These are phyloP conservation scores for Hozukius guyotensis DNA, from an alignment of 2,797 vertebrate genomes.

Conservation along the genomic window DNA sequence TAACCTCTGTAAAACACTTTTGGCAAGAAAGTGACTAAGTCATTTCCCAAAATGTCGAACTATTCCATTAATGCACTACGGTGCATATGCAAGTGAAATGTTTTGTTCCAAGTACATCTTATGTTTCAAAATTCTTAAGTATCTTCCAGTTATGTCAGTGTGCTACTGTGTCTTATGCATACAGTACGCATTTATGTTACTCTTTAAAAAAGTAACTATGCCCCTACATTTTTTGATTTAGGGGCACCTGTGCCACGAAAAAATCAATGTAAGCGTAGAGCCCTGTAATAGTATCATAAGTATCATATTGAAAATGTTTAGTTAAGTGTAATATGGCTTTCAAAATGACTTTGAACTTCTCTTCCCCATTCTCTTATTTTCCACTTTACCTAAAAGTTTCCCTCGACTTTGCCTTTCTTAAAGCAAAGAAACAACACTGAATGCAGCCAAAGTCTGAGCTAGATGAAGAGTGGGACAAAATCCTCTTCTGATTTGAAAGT, in stretches of 20 bases:
- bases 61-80: background rate
- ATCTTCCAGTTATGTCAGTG: background rate
- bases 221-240: background rate
- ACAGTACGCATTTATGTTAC: background rate
- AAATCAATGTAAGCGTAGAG: background rate
- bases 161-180: background rate
- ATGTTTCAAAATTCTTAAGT: background rate
- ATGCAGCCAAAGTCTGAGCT: constrained; percentile 25
- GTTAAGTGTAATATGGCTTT: background rate
- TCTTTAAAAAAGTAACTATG: background rate
- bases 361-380: background rate
- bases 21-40: background rate
- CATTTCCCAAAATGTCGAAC: background rate
- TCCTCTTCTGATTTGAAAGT: background rate
- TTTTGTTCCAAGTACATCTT: background rate
- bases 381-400: background rate
- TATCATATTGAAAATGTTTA: background rate
- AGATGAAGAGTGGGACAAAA: background rate
- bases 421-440: background rate
- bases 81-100: background rate
- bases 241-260: background rate
- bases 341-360: background rate
- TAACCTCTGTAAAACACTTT: background rate
- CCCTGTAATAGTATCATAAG: background rate
- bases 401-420: background rate